Evolutionary conservation across 1,140 invertebrate species (phyloP).

Genomic region (Temnothorax curvispinosus): DNA sequence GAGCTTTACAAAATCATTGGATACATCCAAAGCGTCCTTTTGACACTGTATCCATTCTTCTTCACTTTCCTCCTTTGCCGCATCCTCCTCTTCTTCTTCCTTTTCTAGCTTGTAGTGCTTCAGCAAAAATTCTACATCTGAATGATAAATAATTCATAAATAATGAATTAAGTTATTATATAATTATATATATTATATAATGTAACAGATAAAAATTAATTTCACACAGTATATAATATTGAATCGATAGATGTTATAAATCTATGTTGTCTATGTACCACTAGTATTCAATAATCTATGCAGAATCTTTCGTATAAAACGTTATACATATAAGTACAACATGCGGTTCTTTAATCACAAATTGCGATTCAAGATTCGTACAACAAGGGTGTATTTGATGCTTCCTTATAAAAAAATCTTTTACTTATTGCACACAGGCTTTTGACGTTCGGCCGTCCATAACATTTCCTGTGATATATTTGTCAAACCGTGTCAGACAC

Average conservation of each 20-base stretch:
- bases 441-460: neutral
- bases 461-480: neutral
- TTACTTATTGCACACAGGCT: neutral
- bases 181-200: neutral
- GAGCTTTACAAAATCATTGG: conserved; percentile 89
- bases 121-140: conserved; percentile 88
- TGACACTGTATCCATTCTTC: conserved; percentile 81
- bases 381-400: neutral
- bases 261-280: too few relatives aligned
- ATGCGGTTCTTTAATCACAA: neutral
- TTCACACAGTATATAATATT: too few relatives aligned
- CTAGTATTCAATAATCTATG: too few relatives aligned
- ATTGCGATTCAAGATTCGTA: neutral
- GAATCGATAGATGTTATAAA: too few relatives aligned
- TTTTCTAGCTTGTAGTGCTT: conserved; percentile 84
- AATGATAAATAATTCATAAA: conserved; percentile 70
- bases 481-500: neutral
- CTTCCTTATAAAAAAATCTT: too few relatives aligned
- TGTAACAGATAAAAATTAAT: too few relatives aligned
- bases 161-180: too few relatives aligned
- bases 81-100: conserved; percentile 75
- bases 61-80: conserved; percentile 77
- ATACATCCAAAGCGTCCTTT: conserved; percentile 78
- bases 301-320: too few relatives aligned
- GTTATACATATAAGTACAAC: too few relatives aligned